Evolutionary conservation across 1,140 invertebrate species (phyloP).

Genomic region (Halyomorpha halys): DNA sequence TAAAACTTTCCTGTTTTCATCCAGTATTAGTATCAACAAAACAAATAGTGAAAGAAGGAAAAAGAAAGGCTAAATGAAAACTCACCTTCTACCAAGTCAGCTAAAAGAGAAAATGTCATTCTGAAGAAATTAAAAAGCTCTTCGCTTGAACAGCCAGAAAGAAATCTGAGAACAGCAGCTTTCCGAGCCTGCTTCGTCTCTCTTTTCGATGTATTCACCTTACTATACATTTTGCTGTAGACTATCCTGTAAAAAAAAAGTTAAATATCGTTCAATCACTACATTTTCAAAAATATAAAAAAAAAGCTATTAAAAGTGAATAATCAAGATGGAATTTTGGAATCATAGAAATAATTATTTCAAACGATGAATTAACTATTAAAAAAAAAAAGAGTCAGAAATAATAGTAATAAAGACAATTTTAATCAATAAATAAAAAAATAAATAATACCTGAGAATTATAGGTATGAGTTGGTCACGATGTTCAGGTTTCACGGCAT

Average conservation of each 20-base stretch:
- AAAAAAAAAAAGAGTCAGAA: too few relatives aligned
- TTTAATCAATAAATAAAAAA: too few relatives aligned
- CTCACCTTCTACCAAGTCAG: constrained; percentile 45
- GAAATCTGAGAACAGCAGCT: constrained; percentile 68
- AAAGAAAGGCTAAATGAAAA: constrained; percentile 8
- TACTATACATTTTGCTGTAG: constrained; percentile 80
- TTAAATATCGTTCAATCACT: not conserved
- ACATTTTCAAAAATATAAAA: not conserved
- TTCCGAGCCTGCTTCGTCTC: constrained; percentile 54
- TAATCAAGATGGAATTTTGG: too few relatives aligned
- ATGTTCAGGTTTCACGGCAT: constrained; percentile 57
- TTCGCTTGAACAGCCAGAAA: constrained; percentile 63
- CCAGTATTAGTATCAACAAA: too few relatives aligned
- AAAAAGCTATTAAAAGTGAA: too few relatives aligned
- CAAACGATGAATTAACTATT: too few relatives aligned
- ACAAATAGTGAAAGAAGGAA: not conserved
- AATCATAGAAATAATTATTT: too few relatives aligned
- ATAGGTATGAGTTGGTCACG: constrained; percentile 65
- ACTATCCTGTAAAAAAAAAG: constrained; percentile 48
- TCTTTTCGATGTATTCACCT: constrained; percentile 44
- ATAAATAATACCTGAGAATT: constrained; percentile 49
- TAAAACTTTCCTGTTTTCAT: too few relatives aligned
- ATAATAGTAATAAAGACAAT: too few relatives aligned
- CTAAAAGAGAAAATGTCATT: constrained; percentile 70
- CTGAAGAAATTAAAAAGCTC: constrained; percentile 71